Evolutionary conservation across 2,113 vertebrate genomes (phyloP), one percentile per base, ranked within the genome.

Genomic region (Neogale vison): DNA sequence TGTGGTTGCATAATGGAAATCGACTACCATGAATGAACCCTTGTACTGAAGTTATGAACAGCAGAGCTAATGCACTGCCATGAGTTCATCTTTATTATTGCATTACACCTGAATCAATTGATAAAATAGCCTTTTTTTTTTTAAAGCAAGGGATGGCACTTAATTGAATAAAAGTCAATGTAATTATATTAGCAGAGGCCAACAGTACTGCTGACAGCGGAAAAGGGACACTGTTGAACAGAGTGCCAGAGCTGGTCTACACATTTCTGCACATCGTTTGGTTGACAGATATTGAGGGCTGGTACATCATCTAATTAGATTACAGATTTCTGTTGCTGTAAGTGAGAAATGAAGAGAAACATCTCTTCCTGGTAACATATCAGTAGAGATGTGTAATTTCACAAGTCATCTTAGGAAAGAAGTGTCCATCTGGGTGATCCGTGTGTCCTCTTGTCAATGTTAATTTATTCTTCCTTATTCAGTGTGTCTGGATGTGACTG

Each of bases 101-200:
- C 99, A 99, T 99, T 99, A 99, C 99, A 99, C 99, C 99, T 99
- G 99, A 99, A 99, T 99, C 99, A 99, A 99, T 99, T 99, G 99
- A 99, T 99, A 99, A 99, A 99, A 99, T 99, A 99, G 98, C 98
- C 99, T 99, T 99, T 99, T 99, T 99, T 99, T 99, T 99, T 99
- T 99, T 95, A 93, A 98, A 98, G 98, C 93, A 99, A 99, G 99
- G 98, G 99, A 99, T 99, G 99, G 99, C 99, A 99, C 99, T 99
- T 99, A 99, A 99, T 99, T 99, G 99, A 99, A 99, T 99, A 99
- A 99, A 99, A 99, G 99, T 99, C 99, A 99, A 98, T 99, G 98
- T 99, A 99, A 99, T 99, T 99, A 99, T 99, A 99, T 99, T 99
- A 99, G 99, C 98, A 98, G 98, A 98, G 98, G 99, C 99, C 99